Percentiles rank a stretch among this genome's conserved stretches.
Evolutionary conservation across 2,797 vertebrate genomes (phyloP).

Genomic region (Podarcis lilfordi): DNA sequence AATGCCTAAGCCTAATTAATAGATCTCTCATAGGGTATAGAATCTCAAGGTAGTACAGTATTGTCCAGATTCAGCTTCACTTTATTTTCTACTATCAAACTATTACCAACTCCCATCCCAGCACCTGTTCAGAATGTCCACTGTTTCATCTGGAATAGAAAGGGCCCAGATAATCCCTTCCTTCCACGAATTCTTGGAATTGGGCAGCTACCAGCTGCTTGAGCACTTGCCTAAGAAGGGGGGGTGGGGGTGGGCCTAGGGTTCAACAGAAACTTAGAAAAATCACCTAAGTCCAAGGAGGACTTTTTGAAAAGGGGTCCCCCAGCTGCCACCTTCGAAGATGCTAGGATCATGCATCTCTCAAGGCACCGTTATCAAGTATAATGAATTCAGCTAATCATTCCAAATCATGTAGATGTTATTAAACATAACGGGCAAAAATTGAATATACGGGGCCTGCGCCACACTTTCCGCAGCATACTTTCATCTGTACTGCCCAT

Average conservation of each 20-base stretch:
- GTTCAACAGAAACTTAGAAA: neutral
- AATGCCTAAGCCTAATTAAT: neutral
- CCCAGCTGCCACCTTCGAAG: neutral
- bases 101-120: neutral
- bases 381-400: neutral
- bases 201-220: neutral
- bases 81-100: neutral
- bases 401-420: neutral
- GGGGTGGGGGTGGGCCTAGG: too few species aligned
- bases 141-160: neutral
- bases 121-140: neutral
- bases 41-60: neutral
- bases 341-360: neutral
- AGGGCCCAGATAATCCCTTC: neutral
- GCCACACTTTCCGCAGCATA: neutral
- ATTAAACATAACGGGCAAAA: too few species aligned
- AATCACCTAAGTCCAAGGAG: neutral
- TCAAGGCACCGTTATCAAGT: neutral
- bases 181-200: neutral
- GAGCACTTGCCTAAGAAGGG: neutral
- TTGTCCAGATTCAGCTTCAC: neutral
- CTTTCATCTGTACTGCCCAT: neutral
- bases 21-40: neutral
- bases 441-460: neutral
- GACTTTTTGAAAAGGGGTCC: neutral